Evolutionary conservation across 2,113 vertebrate genomes (phyloP).

Genomic region (Egretta garzetta): DNA sequence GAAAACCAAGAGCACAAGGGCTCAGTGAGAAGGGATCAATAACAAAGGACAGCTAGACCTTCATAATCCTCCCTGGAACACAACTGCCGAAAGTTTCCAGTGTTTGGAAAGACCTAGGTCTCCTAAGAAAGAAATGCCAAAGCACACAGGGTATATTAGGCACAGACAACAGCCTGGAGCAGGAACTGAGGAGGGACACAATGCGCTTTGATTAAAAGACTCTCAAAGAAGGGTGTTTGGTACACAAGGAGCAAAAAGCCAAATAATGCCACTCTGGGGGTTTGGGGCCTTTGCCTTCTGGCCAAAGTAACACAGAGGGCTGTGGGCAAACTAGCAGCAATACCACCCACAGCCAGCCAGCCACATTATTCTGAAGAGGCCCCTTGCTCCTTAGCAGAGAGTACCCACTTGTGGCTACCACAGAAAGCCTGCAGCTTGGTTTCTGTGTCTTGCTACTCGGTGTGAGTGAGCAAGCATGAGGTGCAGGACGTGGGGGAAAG

Average conservation of each 20-base stretch:
- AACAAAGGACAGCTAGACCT: slow-evolving; percentile 8
- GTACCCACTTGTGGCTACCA: not conserved
- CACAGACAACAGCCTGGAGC: not conserved
- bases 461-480: not conserved
- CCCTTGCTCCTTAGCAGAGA: not conserved
- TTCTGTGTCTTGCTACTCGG: not conserved
- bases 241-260: not conserved
- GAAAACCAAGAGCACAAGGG: slow-evolving; percentile 11
- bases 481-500: not conserved
- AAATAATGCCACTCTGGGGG: not conserved
- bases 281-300: not conserved
- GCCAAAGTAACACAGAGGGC: not conserved
- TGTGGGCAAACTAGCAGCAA: not conserved
- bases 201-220: not conserved
- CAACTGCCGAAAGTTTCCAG: not conserved
- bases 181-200: not conserved
- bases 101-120: not conserved
- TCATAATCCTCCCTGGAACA: not conserved
- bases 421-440: not conserved
- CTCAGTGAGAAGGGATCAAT: not conserved
- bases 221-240: not conserved
- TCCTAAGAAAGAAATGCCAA: not conserved
- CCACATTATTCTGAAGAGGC: not conserved
- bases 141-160: not conserved
- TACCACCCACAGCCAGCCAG: not conserved